Evolutionary conservation across 2,113 vertebrate genomes (phyloP).

Genomic region (Suncus etruscus): DNA sequence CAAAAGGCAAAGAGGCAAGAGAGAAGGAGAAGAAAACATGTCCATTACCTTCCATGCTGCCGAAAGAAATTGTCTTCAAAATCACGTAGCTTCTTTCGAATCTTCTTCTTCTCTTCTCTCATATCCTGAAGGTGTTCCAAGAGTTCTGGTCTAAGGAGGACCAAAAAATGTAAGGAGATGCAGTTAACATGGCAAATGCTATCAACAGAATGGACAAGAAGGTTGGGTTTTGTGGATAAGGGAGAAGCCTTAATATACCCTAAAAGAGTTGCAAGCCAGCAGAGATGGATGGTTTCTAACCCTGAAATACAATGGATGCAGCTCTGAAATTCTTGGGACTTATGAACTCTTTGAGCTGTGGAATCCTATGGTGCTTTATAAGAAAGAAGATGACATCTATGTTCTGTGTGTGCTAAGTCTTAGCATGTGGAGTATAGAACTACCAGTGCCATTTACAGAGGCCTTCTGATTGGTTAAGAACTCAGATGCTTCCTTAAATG

Average conservation of each 20-base stretch:
- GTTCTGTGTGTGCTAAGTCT: background rate
- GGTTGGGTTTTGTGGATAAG: background rate
- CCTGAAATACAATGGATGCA: accelerated
- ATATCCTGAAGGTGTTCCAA: constrained; percentile 97
- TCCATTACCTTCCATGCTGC: constrained; percentile 95
- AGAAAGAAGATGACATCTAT: background rate
- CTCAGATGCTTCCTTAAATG: background rate
- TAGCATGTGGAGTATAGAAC: background rate
- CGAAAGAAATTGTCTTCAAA: constrained; percentile 98
- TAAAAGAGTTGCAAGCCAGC: background rate
- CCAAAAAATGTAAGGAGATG: background rate
- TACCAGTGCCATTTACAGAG: background rate
- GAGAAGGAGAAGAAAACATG: background rate
- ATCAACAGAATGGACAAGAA: no score
- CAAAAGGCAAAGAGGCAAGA: accelerated
- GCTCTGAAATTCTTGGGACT: no score
- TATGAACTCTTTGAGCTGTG: background rate
- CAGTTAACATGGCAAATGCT: no score
- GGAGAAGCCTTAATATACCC: background rate
- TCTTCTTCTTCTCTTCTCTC: constrained; percentile 96
- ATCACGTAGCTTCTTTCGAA: constrained; percentile 96
- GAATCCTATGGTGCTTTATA: background rate
- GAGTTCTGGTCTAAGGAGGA: constrained; percentile 91
- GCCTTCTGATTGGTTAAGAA: constrained; percentile 7
- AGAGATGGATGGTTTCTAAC: background rate